These are phyloP conservation scores for Rallus limicola DNA, from an alignment of 2,113 vertebrate genomes.

Conservation along the genomic window DNA sequence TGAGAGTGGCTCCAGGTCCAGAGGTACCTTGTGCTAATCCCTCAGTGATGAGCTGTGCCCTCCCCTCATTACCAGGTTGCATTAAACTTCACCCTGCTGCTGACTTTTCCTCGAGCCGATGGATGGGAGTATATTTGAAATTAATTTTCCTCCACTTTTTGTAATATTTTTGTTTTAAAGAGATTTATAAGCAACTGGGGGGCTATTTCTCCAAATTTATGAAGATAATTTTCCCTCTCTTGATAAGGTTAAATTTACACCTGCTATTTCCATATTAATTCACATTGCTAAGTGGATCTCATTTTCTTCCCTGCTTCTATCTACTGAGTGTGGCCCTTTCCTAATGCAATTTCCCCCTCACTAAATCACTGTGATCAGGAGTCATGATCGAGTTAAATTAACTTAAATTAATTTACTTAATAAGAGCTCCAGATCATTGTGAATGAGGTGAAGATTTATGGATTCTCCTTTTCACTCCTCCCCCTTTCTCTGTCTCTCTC, in stretches of 20 bases:
- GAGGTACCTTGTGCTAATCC: neutral
- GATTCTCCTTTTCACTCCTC: slow-evolving; percentile 59
- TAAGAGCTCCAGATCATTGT: slow-evolving; percentile 80
- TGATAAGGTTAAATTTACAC: slow-evolving; percentile 89
- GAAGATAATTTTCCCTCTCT: slow-evolving; percentile 86
- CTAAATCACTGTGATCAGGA: slow-evolving; percentile 82
- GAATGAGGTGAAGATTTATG: slow-evolving; percentile 82
- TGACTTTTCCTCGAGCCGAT: slow-evolving; percentile 46
- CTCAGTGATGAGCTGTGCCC: neutral
- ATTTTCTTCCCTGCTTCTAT: slow-evolving; percentile 78
- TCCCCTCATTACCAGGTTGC: neutral
- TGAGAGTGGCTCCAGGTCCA: neutral
- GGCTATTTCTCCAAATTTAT: slow-evolving; percentile 83
- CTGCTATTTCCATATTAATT: slow-evolving; percentile 88
- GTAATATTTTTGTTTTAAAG: slow-evolving; percentile 85
- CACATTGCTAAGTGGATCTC: slow-evolving; percentile 81
- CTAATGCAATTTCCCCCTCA: slow-evolving; percentile 83
- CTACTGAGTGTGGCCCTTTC: slow-evolving; percentile 77
- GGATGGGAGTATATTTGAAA: slow-evolving; percentile 76
- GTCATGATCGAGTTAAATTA: slow-evolving; percentile 84
- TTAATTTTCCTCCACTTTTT: slow-evolving; percentile 79
- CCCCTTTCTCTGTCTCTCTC: slow-evolving; percentile 17
- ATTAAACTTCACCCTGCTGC: slow-evolving; percentile 4
- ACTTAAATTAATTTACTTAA: slow-evolving; percentile 89
- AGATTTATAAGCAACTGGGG: slow-evolving; percentile 83